These are phyloP conservation scores for Andrena chrysosceles DNA, from an alignment of 2,888 invertebrate species.

Conservation along the genomic window DNA sequence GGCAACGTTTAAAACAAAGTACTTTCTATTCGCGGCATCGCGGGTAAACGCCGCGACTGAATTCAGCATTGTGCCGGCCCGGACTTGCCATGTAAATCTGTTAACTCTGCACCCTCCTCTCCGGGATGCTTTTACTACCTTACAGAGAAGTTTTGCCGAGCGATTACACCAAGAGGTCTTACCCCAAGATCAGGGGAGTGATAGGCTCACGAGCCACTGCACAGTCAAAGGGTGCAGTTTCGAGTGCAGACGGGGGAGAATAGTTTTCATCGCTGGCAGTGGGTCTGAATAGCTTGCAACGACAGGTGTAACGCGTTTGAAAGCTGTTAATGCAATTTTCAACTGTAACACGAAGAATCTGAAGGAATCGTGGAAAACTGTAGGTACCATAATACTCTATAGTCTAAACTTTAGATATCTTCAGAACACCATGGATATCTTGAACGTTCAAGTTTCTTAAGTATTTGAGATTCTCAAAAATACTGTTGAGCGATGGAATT, in stretches of 20 bases:
- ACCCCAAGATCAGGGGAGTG: conserved; percentile 22
- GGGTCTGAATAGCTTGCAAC: neutral
- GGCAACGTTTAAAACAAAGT: conserved; percentile 62
- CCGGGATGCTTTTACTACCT: conserved; percentile 43
- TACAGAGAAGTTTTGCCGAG: conserved; percentile 31
- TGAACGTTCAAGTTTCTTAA: no score
- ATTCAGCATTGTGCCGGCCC: conserved; percentile 34
- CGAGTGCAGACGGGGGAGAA: neutral
- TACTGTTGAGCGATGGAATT: no score
- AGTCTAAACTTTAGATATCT: no score
- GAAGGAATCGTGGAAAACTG: no score
- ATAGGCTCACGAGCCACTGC: neutral
- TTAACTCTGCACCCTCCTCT: conserved; percentile 40
- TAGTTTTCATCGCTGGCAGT: neutral
- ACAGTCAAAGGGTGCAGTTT: neutral
- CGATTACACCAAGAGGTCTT: conserved; percentile 32
- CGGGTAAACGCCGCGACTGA: conserved; percentile 53
- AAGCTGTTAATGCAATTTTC: no score
- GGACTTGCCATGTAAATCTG: conserved; percentile 54
- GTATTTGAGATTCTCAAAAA: no score
- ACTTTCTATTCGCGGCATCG: conserved; percentile 46
- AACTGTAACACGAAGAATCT: no score
- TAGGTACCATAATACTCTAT: no score
- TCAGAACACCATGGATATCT: no score
- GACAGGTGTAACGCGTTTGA: no score